Conservation (phyloP, 2,888 invertebrate genomes). For the Epirrita christyi region DNA sequence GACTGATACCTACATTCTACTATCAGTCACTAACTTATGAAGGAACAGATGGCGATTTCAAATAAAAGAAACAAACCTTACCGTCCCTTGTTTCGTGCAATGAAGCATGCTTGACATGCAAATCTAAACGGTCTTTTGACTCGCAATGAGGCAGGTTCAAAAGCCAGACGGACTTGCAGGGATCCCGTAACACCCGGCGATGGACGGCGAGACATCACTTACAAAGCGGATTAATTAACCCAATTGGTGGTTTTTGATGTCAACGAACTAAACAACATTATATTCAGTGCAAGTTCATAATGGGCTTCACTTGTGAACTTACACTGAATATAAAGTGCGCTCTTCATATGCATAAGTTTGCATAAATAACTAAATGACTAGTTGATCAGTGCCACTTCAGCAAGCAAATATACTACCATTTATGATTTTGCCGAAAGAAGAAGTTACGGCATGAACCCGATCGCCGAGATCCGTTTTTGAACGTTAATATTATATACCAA, state of each 20-base stretch:
- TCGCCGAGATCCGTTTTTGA: too few relatives aligned
- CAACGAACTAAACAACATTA: slow-evolving; percentile 25
- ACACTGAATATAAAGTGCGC: background rate
- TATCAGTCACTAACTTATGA: too few relatives aligned
- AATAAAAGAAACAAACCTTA: slow-evolving; percentile 1
- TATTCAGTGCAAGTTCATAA: background rate
- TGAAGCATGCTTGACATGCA: slow-evolving; percentile 9
- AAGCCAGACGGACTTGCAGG: slow-evolving; percentile 20
- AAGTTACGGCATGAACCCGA: too few relatives aligned
- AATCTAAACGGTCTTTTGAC: slow-evolving; percentile 13
- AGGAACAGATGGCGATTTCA: too few relatives aligned
- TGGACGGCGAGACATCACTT: slow-evolving; percentile 10
- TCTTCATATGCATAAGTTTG: background rate
- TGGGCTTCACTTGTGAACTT: slow-evolving; percentile 11
- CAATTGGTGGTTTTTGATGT: slow-evolving; percentile 27
- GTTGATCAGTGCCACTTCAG: background rate
- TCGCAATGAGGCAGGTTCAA: slow-evolving; percentile 23
- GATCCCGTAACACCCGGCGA: background rate
- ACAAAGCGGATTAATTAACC: slow-evolving; percentile 16
- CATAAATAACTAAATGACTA: background rate
- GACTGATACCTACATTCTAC: too few relatives aligned
- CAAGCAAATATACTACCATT: background rate
- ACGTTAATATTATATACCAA: too few relatives aligned
- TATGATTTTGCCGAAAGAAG: too few relatives aligned
- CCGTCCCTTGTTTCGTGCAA: background rate